Percentiles rank a stretch among this genome's conserved stretches.
Conservation (phyloP, 2,113 vertebrate species). For the Pseudopodoces humilis region DNA sequence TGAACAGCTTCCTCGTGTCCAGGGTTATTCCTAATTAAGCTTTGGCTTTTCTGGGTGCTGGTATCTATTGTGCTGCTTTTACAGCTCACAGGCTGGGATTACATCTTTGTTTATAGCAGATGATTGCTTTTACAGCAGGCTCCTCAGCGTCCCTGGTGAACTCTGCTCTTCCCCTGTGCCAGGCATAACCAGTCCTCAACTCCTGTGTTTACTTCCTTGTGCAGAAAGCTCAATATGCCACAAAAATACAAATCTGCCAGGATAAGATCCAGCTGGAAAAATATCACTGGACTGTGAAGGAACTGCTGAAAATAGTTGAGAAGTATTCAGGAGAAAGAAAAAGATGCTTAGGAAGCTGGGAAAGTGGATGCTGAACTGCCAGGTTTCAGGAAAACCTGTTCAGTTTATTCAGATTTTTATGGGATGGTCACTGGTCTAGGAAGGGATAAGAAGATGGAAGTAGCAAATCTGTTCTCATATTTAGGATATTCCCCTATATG, state of each 20-base stretch:
- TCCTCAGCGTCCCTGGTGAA: neutral
- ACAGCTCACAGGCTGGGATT: neutral
- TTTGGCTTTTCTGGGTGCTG: neutral
- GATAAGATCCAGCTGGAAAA: neutral
- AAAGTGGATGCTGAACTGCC: neutral
- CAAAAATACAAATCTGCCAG: neutral
- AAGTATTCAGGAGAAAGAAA: neutral
- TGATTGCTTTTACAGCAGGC: neutral
- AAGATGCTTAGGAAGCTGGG: neutral
- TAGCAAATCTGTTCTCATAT: neutral
- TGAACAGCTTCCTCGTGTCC: neutral
- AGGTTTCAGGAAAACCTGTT: neutral
- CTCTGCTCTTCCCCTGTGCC: neutral
- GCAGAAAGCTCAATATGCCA: neutral
- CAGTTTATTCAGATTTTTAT: neutral
- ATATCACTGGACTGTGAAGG: neutral
- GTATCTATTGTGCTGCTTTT: neutral
- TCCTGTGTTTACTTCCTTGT: neutral
- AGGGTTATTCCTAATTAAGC: neutral
- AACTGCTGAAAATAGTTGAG: neutral
- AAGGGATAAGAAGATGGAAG: neutral
- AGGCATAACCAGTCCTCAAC: fast-evolving
- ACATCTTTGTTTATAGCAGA: neutral
- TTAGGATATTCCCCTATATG: neutral
- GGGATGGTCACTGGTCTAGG: neutral